phyloP scores from a whole-genome alignment of 2,113 vertebrate genomes.

The Chrysemys picta region DNA sequence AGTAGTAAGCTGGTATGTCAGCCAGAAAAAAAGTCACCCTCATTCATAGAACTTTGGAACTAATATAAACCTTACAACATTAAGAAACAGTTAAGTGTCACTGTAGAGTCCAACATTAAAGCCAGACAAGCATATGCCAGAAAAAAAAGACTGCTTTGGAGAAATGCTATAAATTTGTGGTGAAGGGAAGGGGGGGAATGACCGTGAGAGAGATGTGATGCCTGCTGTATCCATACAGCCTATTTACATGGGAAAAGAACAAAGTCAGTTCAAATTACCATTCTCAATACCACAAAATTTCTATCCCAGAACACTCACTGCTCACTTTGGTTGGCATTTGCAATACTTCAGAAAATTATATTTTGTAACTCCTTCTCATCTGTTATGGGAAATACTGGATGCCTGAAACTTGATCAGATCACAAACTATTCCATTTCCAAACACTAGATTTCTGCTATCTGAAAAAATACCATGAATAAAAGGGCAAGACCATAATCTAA shows the following conservation, averaged over 20 bases:
- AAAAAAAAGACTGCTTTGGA: background rate
- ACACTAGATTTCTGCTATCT: background rate
- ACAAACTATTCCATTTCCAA: background rate
- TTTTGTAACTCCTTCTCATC: slow-evolving; percentile 24
- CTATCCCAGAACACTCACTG: slow-evolving; percentile 14
- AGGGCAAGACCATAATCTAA: background rate
- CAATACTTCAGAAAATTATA: slow-evolving; percentile 29
- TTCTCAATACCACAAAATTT: slow-evolving; percentile 44
- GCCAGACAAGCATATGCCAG: background rate
- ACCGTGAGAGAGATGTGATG: background rate
- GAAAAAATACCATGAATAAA: background rate
- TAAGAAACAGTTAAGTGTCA: background rate
- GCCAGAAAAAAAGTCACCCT: background rate
- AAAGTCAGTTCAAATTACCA: slow-evolving; percentile 54
- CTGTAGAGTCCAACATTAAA: background rate
- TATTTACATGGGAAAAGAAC: slow-evolving; percentile 61
- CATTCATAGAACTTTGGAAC: background rate
- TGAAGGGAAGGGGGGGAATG: background rate
- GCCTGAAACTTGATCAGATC: background rate
- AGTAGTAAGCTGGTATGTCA: background rate
- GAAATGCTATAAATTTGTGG: background rate
- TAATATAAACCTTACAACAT: background rate
- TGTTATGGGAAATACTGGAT: slow-evolving; percentile 23
- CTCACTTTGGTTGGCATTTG: background rate
- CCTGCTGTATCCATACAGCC: slow-evolving; percentile 27